Conservation (phyloP, 2,888 invertebrate genomes). For the Nomada fucata region DNA sequence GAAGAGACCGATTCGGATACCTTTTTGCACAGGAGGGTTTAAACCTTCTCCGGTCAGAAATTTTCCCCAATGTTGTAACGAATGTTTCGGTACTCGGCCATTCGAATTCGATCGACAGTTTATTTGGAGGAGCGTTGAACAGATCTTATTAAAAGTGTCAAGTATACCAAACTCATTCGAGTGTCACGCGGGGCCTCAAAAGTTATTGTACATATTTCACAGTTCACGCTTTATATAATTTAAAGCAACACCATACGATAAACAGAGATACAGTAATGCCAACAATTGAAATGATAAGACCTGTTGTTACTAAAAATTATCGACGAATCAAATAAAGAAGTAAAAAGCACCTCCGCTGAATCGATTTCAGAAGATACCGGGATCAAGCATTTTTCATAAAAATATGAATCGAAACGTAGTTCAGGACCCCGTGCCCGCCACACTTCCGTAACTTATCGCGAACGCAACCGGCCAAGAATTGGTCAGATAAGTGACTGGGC, state of each 20-base stretch:
- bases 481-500: constrained; percentile 5
- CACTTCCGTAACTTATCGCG: not conserved
- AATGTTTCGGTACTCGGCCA: not conserved
- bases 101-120: not conserved
- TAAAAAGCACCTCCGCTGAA: not conserved
- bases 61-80: too few relatives aligned
- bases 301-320: not conserved
- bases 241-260: too few relatives aligned
- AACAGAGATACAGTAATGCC: too few relatives aligned
- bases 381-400: constrained; percentile 8
- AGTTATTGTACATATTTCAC: too few relatives aligned
- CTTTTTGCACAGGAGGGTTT: not conserved
- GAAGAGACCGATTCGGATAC: not conserved
- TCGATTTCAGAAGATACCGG: not conserved
- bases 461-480: constrained; percentile 29
- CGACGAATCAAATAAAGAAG: too few relatives aligned
- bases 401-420: not conserved
- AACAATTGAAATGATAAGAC: too few relatives aligned
- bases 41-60: too few relatives aligned
- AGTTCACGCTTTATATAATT: too few relatives aligned
- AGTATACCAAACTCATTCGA: too few relatives aligned
- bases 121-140: too few relatives aligned
- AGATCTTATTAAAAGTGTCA: too few relatives aligned
- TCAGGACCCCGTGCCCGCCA: not conserved
- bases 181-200: too few relatives aligned